Evolutionary conservation across 2,797 vertebrate species (phyloP).

Genomic region (Sciurus vulgaris): DNA sequence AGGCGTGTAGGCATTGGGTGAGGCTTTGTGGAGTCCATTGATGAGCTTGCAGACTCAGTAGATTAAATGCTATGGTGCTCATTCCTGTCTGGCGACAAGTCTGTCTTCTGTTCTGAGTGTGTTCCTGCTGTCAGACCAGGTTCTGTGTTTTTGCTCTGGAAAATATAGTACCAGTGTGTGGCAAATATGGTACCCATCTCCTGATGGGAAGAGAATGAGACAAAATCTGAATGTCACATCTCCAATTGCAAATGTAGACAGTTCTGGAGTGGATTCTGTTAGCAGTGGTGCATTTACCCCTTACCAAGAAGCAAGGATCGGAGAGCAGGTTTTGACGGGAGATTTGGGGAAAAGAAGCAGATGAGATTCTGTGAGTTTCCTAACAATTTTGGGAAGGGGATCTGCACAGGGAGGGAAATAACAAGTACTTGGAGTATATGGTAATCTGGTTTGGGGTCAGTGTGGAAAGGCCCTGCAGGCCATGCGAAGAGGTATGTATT

Average conservation of each 20-base stretch:
- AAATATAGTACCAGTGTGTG: neutral
- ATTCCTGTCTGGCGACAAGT: neutral
- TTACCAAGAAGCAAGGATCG: neutral
- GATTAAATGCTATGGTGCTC: neutral
- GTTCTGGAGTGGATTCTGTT: neutral
- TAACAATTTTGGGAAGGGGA: neutral
- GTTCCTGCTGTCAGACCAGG: neutral
- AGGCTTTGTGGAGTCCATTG: neutral
- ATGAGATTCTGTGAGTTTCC: neutral
- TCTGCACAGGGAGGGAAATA: neutral
- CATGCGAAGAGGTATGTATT: neutral
- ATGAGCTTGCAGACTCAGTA: neutral
- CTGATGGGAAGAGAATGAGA: neutral
- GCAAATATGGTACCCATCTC: neutral
- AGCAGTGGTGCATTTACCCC: neutral
- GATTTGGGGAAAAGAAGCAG: neutral
- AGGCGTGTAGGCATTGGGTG: neutral
- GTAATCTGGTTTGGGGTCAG: neutral
- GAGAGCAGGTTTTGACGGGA: slow-evolving; percentile 9
- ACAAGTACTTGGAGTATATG: neutral
- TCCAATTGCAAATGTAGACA: neutral
- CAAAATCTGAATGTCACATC: neutral
- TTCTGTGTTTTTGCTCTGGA: slow-evolving; percentile 34
- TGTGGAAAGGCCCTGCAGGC: neutral
- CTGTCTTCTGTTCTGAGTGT: neutral